phyloP scores from a whole-genome alignment of 2,113 vertebrate genomes.

The Alligator sinensis region DNA sequence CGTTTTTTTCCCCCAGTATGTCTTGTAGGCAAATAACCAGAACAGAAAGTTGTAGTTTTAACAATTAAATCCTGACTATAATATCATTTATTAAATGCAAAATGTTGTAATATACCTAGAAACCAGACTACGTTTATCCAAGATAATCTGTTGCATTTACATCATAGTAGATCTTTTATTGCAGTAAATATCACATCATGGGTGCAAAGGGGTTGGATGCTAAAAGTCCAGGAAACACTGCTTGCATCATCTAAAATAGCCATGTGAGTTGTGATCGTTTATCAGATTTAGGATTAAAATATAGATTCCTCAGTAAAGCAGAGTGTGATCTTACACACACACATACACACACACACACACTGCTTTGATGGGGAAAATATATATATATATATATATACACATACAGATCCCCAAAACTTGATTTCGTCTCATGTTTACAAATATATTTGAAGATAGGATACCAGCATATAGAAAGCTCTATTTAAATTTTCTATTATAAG shows the following conservation, averaged over 20 bases:
- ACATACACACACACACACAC: too few species aligned
- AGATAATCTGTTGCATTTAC: background rate
- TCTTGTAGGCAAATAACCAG: background rate
- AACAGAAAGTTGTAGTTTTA: background rate
- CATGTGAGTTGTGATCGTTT: background rate
- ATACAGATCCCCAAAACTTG: background rate
- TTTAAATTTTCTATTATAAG: slow-evolving; percentile 31
- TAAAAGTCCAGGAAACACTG: background rate
- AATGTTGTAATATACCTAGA: background rate
- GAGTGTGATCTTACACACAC: too few species aligned
- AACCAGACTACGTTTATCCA: background rate
- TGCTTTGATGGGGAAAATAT: background rate
- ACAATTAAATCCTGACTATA: background rate
- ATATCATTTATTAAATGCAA: too few species aligned
- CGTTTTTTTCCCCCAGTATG: background rate
- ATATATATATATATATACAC: background rate
- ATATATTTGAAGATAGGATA: background rate
- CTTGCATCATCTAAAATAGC: slow-evolving; percentile 34
- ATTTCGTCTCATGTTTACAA: background rate
- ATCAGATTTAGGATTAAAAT: background rate
- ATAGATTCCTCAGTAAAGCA: background rate
- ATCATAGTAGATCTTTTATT: background rate
- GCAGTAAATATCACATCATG: background rate
- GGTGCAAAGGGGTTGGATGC: background rate
- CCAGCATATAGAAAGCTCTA: slow-evolving; percentile 16